Percentiles rank a stretch among this genome's conserved stretches.
phyloP scores from a whole-genome alignment of 2,797 vertebrate species.

The Ficedula albicollis region DNA sequence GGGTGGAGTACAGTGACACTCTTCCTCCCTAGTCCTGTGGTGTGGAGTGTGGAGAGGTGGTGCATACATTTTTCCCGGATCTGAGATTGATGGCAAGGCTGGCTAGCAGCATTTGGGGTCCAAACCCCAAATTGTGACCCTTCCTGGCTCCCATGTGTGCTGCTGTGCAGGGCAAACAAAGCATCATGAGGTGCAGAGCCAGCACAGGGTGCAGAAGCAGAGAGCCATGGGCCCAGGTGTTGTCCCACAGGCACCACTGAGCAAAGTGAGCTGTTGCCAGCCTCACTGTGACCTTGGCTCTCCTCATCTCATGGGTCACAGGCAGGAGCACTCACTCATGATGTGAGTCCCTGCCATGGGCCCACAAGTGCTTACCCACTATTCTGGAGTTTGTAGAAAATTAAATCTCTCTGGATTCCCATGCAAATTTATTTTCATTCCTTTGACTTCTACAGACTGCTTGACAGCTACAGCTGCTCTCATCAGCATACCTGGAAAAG shows the following conservation, averaged over 20 bases:
- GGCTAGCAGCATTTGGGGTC: background rate
- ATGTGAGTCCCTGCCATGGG: too few relatives aligned
- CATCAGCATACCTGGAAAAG: background rate
- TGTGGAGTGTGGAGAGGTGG: too few relatives aligned
- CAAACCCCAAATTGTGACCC: background rate
- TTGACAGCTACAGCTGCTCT: background rate
- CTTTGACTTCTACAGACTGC: background rate
- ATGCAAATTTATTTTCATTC: background rate
- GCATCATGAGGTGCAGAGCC: background rate
- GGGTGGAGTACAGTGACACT: background rate
- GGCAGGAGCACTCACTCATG: background rate
- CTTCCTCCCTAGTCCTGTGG: background rate
- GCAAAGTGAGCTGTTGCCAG: background rate
- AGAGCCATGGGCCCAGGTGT: fast-evolving
- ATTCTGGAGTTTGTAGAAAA: background rate
- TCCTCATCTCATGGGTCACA: background rate
- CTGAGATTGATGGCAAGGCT: background rate
- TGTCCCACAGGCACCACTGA: too few relatives aligned
- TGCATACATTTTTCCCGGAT: background rate
- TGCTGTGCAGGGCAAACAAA: background rate
- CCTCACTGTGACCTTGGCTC: fast-evolving
- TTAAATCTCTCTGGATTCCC: background rate
- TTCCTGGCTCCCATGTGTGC: fast-evolving
- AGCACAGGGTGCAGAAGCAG: background rate
- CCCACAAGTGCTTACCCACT: background rate